Evolutionary conservation across 2,888 invertebrate species (phyloP).

Genomic region (Agrenia bidenticulata): DNA sequence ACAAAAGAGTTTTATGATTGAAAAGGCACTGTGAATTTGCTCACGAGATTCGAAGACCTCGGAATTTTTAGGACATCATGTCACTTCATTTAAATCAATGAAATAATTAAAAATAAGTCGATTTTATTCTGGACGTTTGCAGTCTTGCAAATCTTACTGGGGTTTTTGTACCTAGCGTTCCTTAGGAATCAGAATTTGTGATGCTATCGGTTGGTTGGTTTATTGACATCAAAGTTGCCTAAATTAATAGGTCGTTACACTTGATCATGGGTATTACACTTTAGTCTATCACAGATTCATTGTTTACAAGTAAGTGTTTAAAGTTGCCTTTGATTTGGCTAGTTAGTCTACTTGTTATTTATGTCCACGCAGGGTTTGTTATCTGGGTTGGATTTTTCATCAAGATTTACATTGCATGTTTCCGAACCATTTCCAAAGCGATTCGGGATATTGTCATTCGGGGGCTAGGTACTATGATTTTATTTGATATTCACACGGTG

Average conservation of each 20-base stretch:
- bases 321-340: too few species aligned
- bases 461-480: too few species aligned
- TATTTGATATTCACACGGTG: too few species aligned
- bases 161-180: too few species aligned
- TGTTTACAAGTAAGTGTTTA: too few species aligned
- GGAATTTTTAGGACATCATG: neutral
- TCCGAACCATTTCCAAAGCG: neutral
- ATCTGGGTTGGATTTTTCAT: conserved; percentile 13
- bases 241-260: too few species aligned
- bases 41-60: neutral
- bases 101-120: neutral
- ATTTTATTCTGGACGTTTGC: neutral
- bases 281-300: too few species aligned
- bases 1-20: neutral
- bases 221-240: too few species aligned
- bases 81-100: neutral
- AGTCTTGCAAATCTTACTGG: too few species aligned
- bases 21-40: neutral
- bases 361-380: neutral
- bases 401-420: conserved; percentile 2
- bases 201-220: too few species aligned
- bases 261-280: too few species aligned
- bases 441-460: neutral
- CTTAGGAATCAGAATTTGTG: too few species aligned
- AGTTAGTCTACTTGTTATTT: neutral